Conservation (phyloP, 2,113 vertebrate species). For the Rissa tridactyla region DNA sequence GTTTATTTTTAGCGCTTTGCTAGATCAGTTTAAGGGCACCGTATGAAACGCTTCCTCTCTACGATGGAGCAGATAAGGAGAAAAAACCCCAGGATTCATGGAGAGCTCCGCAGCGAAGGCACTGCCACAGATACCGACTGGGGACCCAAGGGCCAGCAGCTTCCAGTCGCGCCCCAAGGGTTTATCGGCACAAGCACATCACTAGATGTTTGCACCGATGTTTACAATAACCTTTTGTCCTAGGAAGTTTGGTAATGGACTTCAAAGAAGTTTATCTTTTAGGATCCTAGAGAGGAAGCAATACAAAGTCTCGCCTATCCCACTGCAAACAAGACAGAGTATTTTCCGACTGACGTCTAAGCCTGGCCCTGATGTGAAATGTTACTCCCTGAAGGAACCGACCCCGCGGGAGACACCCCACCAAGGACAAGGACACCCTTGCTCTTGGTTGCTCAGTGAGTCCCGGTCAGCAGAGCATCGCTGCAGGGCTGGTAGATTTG, state of each 20-base stretch:
- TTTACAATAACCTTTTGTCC: background rate
- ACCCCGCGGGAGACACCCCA: background rate
- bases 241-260: background rate
- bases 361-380: background rate
- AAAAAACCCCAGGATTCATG: accelerated
- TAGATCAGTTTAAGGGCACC: background rate
- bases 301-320: accelerated
- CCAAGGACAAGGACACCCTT: background rate
- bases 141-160: accelerated
- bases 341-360: background rate
- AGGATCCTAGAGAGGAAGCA: background rate
- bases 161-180: background rate
- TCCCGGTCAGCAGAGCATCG: accelerated
- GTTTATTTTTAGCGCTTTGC: background rate
- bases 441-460: background rate
- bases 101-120: accelerated
- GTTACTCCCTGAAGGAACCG: background rate
- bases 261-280: background rate
- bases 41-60: background rate
- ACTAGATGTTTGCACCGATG: accelerated
- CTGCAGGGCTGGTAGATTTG: background rate
- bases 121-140: accelerated
- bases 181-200: background rate
- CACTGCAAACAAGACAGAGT: background rate
- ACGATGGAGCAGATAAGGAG: background rate